These are phyloP conservation scores for Axea sp. DNA, from an alignment of 2,888 invertebrate genomes.

Conservation along the genomic window DNA sequence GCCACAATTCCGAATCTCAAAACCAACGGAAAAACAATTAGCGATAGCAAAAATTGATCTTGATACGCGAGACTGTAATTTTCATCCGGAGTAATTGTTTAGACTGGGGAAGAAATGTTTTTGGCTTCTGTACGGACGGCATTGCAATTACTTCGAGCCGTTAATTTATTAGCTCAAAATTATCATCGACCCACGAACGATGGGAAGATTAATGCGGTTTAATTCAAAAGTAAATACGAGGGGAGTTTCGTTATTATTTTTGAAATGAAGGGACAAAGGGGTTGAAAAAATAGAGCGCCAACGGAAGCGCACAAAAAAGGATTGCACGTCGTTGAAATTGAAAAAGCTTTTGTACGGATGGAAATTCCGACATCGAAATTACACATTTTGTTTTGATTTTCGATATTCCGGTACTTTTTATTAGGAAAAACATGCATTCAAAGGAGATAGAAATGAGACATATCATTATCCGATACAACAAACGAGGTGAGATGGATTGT, in stretches of 20 bases:
- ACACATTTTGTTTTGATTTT: slow-evolving; percentile 31
- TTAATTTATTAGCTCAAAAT: background rate
- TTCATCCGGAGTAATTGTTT: slow-evolving; percentile 2
- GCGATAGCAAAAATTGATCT: slow-evolving; percentile 3
- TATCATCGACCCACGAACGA: background rate
- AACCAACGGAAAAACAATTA: slow-evolving; percentile 14
- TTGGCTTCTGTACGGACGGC: too few species aligned
- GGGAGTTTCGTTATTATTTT: background rate
- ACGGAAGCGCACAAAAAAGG: too few species aligned
- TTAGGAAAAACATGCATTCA: slow-evolving; percentile 3
- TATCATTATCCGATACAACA: too few species aligned
- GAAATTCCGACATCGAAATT: slow-evolving; percentile 29
- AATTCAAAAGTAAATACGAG: slow-evolving; percentile 9
- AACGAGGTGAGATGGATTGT: too few species aligned
- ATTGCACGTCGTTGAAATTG: too few species aligned
- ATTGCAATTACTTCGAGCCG: too few species aligned
- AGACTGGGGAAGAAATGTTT: background rate
- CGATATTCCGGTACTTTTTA: slow-evolving; percentile 13
- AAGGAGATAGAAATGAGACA: background rate
- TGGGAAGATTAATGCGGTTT: slow-evolving; percentile 1
- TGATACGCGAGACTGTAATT: slow-evolving; percentile 12
- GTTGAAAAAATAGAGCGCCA: too few species aligned
- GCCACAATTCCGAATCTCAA: background rate
- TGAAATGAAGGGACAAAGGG: too few species aligned
- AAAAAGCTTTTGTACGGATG: slow-evolving; percentile 23